Base-by-base conservation (phyloP, 2,888 invertebrate species). In the Amphipyra berbera region DNA sequence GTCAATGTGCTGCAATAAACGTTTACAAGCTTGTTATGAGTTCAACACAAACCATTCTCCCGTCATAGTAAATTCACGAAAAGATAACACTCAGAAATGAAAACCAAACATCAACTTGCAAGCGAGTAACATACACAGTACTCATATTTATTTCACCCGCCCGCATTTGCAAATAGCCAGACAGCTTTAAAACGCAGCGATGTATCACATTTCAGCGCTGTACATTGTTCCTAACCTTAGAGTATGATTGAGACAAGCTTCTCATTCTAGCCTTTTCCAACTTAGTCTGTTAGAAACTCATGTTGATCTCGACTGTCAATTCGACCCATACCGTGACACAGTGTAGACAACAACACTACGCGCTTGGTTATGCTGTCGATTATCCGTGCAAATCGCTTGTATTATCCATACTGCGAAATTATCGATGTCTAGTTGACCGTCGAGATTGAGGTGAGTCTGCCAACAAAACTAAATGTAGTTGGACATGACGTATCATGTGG, bases 131-230 rank as follows among this genome's bases (percentile, higher is more conserved):
- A 46, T 10, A 57, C 49, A 61, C 52, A 35, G 35, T 30, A 52
- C 61, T 61, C 62, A 72, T 71, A 57, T 70, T 67, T 67, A 62
- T 68, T 68, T 58, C 45, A 8, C 73, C 0, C 35, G 37, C 57
- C 70, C 54, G 60, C 63, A 64, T 68, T 72, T 30, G 35, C 44
- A 76, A 76, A 73, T 64, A 64, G 42, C 46, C 52, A 53, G 76
- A 64, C 74, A 74, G 68, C 53, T 68, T 61, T 54, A 61, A 69
- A 74, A 72, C 62, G 56, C 61, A 56, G 56, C 70, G 63, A 76
- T 74, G 67, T 75, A 75, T 75, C 68, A 60, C 70, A 66, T 74
- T 78, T 74, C 76, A 78, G 45, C 63, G 57, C 60, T 64, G 57
- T 10, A 55, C 60, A 55, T 42, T 60, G 60, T 61, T 75, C 33